Percentiles rank a stretch among this genome's conserved stretches.
Evolutionary conservation across 53 echinoderm and acorn worm species (phyloP).

Genomic region (Luidia sarsii): DNA sequence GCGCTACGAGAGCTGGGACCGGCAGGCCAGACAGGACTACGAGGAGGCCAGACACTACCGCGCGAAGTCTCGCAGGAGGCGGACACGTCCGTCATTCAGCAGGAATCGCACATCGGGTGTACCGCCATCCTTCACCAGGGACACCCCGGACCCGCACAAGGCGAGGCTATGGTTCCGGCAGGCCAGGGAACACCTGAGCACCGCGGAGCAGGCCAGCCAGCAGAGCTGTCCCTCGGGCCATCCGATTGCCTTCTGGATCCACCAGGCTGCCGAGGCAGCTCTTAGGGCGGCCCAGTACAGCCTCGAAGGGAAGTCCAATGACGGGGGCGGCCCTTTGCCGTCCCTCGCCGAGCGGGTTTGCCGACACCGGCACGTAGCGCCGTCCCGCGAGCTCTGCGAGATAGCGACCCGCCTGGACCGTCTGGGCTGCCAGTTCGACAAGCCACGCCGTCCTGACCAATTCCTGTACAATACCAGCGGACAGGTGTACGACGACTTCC

Average conservation of each 20-base stretch:
- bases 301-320: slow-evolving; percentile 29
- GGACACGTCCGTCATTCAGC: neutral
- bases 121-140: slow-evolving; percentile 14
- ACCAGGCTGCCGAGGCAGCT: slow-evolving; percentile 62
- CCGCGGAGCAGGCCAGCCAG: slow-evolving; percentile 29
- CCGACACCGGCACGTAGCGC: neutral
- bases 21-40: slow-evolving; percentile 19
- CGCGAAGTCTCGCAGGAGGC: neutral
- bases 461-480: neutral
- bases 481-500: slow-evolving; percentile 12
- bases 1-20: slow-evolving; percentile 8
- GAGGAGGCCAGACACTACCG: slow-evolving; percentile 28
- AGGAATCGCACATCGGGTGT: neutral
- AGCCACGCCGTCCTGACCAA: slow-evolving; percentile 45
- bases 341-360: slow-evolving; percentile 18
- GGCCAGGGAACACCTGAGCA: slow-evolving; percentile 32
- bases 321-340: neutral
- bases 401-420: neutral
- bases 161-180: slow-evolving; percentile 65
- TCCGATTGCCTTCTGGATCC: slow-evolving; percentile 38
- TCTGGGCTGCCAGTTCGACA: slow-evolving; percentile 24
- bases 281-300: slow-evolving; percentile 61
- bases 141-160: slow-evolving; percentile 39
- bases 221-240: neutral
- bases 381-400: neutral